phyloP scores from a whole-genome alignment of 1,140 invertebrate genomes.

The Drosophila kikkawai region DNA sequence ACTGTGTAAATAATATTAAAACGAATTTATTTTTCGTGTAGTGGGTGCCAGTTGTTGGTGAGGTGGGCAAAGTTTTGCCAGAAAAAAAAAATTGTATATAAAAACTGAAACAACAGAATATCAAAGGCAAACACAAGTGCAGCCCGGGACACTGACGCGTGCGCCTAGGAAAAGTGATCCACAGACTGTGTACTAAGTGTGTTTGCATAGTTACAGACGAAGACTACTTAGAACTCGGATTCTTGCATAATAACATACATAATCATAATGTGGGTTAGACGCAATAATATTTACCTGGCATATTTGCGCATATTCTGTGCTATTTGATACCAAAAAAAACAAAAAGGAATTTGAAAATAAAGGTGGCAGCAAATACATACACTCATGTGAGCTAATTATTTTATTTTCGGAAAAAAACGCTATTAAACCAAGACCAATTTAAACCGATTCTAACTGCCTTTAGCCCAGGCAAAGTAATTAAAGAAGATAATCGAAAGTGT shows the following conservation, averaged over 20 bases:
- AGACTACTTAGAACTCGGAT: slow-evolving; percentile 46
- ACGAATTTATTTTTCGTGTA: slow-evolving; percentile 37
- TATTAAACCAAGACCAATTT: slow-evolving; percentile 5
- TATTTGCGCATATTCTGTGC: slow-evolving; percentile 48
- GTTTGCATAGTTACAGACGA: slow-evolving; percentile 66
- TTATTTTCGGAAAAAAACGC: slow-evolving; percentile 6
- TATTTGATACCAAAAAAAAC: slow-evolving; percentile 19
- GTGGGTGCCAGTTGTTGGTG: slow-evolving; percentile 3
- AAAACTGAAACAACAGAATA: slow-evolving; percentile 52
- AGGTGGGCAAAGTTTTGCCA: slow-evolving; percentile 27
- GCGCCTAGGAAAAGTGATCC: slow-evolving; percentile 55
- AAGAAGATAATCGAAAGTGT: background rate
- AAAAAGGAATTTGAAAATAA: background rate
- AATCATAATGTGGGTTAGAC: slow-evolving; percentile 60
- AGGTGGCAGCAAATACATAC: slow-evolving; percentile 13
- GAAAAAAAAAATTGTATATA: slow-evolving; percentile 26
- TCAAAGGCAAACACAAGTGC: slow-evolving; percentile 75
- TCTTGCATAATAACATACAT: slow-evolving; percentile 60
- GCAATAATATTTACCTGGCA: slow-evolving; percentile 54
- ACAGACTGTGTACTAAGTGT: slow-evolving; percentile 12
- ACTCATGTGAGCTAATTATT: slow-evolving; percentile 29
- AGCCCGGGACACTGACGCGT: slow-evolving; percentile 56
- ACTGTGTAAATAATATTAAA: slow-evolving; percentile 80
- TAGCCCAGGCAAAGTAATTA: background rate
- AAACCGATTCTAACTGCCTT: slow-evolving; percentile 1